Percentiles rank a stretch among this genome's conserved stretches.
Evolutionary conservation across 2,113 vertebrate genomes (phyloP).

Genomic region (Pollimyrus isidori): DNA sequence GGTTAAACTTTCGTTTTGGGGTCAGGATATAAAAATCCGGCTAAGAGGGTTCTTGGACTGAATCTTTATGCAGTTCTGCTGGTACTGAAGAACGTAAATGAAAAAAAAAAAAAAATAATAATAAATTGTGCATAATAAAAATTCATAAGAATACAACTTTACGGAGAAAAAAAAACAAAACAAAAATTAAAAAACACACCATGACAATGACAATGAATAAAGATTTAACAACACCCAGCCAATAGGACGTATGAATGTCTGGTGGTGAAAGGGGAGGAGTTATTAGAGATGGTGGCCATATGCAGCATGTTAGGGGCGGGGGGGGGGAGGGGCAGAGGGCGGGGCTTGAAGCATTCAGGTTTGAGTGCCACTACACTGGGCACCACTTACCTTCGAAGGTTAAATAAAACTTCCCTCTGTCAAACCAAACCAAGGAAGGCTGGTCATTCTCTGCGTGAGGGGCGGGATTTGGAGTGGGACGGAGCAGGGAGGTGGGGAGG

Average conservation of each 20-base stretch:
- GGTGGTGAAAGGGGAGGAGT: background rate
- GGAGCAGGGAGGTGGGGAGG: conserved; percentile 63
- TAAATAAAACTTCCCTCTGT: conserved; percentile 99
- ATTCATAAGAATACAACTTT: background rate
- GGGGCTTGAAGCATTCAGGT: conserved; percentile 3
- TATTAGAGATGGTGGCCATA: background rate
- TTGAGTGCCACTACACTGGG: conserved; percentile 47
- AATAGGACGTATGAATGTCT: background rate
- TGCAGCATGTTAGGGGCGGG: conserved; percentile 13
- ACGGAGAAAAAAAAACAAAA: no score
- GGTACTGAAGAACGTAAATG: background rate
- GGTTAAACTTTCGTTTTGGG: background rate
- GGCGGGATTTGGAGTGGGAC: conserved; percentile 70
- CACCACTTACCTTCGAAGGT: conserved; percentile 95
- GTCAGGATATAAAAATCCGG: background rate
- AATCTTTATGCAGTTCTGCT: background rate
- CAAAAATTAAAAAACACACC: background rate
- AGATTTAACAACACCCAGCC: background rate
- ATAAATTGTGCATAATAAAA: background rate
- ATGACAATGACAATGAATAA: background rate
- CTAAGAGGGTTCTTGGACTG: background rate
- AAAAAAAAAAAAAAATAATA: background rate
- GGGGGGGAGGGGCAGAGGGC: conserved; percentile 35
- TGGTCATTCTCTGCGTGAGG: conserved; percentile 87
- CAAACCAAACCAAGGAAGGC: conserved; percentile 97